These are phyloP conservation scores for Moxostoma hubbsi DNA, from an alignment of 2,797 vertebrate genomes.

Conservation along the genomic window DNA sequence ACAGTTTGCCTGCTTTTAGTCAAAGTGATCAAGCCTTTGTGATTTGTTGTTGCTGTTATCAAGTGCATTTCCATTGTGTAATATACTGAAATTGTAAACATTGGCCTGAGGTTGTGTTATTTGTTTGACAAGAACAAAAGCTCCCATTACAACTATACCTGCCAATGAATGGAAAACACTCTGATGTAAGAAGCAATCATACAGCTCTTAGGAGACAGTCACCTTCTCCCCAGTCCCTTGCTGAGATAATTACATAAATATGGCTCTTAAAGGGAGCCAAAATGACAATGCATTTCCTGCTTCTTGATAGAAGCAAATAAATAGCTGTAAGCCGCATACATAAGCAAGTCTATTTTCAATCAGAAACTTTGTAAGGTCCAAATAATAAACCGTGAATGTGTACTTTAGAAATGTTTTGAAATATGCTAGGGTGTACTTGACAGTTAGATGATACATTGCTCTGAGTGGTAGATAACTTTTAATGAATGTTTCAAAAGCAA, in stretches of 20 bases:
- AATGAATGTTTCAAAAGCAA: conserved; percentile 7
- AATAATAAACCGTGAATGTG: conserved; percentile 16
- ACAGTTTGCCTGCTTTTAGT: conserved; percentile 62
- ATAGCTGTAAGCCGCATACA: conserved; percentile 17
- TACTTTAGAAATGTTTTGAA: neutral
- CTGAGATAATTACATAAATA: conserved; percentile 69
- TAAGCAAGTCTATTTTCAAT: conserved; percentile 37
- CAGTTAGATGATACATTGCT: neutral
- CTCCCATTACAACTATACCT: conserved; percentile 57
- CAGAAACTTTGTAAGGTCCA: conserved; percentile 11
- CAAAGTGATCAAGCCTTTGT: conserved; percentile 63
- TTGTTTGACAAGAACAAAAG: conserved; percentile 59
- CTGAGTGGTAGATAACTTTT: neutral
- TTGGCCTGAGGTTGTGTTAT: conserved; percentile 55
- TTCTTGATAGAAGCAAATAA: conserved; percentile 42
- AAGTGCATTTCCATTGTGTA: conserved; percentile 56
- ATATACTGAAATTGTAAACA: conserved; percentile 62
- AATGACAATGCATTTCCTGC: conserved; percentile 45
- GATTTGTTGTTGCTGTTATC: conserved; percentile 60
- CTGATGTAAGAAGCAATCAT: conserved; percentile 61
- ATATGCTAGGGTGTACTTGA: neutral
- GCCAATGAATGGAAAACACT: conserved; percentile 60
- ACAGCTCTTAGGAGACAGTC: conserved; percentile 56
- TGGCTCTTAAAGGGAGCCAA: conserved; percentile 58
- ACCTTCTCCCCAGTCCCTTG: conserved; percentile 58